Evolutionary conservation across 2,797 vertebrate species (phyloP).

Genomic region (Darevskia mixta): DNA sequence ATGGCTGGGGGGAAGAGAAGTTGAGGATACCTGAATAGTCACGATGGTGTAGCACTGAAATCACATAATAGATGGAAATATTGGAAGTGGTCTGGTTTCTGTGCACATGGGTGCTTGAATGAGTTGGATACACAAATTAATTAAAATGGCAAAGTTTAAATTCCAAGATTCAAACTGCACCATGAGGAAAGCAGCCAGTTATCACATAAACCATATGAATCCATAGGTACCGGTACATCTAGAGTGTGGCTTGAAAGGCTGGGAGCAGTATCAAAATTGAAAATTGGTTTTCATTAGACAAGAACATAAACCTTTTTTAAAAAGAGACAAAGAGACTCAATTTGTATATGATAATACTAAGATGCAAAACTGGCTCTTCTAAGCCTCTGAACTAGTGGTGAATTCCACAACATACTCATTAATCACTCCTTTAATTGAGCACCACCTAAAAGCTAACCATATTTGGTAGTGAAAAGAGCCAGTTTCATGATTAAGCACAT

Average conservation of each 20-base stretch:
- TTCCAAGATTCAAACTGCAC: background rate
- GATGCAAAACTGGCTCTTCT: background rate
- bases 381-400: background rate
- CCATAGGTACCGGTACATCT: background rate
- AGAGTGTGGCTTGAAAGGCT: background rate
- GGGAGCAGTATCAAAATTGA: slow-evolving; percentile 12
- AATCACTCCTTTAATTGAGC: slow-evolving; percentile 2
- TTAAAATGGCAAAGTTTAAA: slow-evolving; percentile 4
- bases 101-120: background rate
- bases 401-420: background rate
- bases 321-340: background rate
- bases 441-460: background rate
- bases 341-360: background rate
- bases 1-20: background rate
- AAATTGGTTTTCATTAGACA: slow-evolving; percentile 10
- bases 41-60: background rate
- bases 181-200: background rate
- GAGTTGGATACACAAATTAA: background rate
- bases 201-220: slow-evolving; percentile 5
- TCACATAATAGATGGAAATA: background rate
- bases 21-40: background rate
- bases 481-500: background rate
- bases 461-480: background rate
- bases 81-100: background rate
- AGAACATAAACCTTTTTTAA: background rate